A percentile compares a stretch with the other conserved stretches of the same genome.
Evolutionary conservation across 2,888 invertebrate species (phyloP).

Genomic region (Cephus pulcher): DNA sequence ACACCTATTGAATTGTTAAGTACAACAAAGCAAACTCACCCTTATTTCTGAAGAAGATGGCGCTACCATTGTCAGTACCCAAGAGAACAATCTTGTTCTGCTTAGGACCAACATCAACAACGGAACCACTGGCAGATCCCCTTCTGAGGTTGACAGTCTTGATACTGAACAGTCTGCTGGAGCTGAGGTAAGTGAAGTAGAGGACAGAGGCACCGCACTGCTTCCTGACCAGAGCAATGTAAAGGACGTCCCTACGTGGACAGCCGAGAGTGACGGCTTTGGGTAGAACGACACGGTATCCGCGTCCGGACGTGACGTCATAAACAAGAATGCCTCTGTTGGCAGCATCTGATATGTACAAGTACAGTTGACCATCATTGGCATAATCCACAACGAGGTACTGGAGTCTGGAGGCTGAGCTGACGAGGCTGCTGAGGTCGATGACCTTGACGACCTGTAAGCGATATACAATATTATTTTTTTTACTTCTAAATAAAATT

Average conservation of each 20-base stretch:
- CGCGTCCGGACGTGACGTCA: constrained; percentile 67
- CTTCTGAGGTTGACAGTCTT: constrained; percentile 69
- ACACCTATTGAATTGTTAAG: not conserved
- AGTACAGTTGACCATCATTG: constrained; percentile 72
- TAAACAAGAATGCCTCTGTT: constrained; percentile 71
- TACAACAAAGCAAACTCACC: constrained; percentile 32
- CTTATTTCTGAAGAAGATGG: constrained; percentile 71
- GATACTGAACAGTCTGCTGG: constrained; percentile 71
- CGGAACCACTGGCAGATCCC: constrained; percentile 70
- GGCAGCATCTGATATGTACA: constrained; percentile 76
- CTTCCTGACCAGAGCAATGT: constrained; percentile 70
- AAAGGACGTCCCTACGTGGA: constrained; percentile 70
- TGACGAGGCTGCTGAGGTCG: constrained; percentile 72
- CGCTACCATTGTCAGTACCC: constrained; percentile 72
- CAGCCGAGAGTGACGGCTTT: constrained; percentile 65
- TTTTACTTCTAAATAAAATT: not conserved
- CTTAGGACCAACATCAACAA: constrained; percentile 72
- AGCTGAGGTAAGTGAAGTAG: constrained; percentile 73
- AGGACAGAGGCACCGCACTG: constrained; percentile 67
- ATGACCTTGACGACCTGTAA: constrained; percentile 70
- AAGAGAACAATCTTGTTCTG: constrained; percentile 70
- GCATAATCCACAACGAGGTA: constrained; percentile 78
- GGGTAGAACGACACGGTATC: constrained; percentile 72
- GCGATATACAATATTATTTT: not conserved
- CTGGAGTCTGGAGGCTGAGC: constrained; percentile 74